Evolutionary conservation across 2,797 vertebrate genomes (phyloP).

Genomic region (Lutra lutra): DNA sequence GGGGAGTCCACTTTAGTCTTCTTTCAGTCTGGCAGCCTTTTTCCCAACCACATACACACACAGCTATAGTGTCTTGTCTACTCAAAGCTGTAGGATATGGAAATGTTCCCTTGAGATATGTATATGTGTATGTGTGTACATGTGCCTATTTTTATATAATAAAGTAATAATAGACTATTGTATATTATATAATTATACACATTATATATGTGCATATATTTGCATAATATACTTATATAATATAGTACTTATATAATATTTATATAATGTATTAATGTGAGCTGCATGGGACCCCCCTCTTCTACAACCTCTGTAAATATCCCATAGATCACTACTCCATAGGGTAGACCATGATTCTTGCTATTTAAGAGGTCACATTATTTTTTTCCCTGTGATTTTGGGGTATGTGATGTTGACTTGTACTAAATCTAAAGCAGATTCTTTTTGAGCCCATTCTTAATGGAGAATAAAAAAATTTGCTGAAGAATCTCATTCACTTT

Average conservation of each 20-base stretch:
- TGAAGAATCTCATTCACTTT: not conserved
- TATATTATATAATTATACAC: not conserved
- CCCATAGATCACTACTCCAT: not conserved
- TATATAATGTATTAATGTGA: not conserved
- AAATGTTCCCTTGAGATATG: not conserved
- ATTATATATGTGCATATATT: not conserved
- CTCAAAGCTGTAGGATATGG: not conserved
- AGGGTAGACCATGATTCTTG: not conserved
- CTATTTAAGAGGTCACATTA: not conserved
- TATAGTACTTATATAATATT: not conserved
- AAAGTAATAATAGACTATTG: not conserved
- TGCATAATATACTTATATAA: not conserved
- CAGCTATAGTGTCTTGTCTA: not conserved
- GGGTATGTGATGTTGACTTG: not conserved
- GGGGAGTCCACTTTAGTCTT: not conserved
- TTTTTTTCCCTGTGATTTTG: not conserved
- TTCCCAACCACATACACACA: not conserved
- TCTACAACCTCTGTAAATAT: not conserved
- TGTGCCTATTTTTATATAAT: not conserved
- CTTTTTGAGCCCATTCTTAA: not conserved
- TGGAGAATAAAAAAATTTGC: not conserved
- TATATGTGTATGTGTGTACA: no score
- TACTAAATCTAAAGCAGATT: not conserved
- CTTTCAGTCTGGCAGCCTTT: not conserved
- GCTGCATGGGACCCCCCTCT: not conserved